Evolutionary conservation across 2,888 invertebrate species (phyloP), one percentile per base, ranked within the genome.

Genomic region (Noctua janthe): DNA sequence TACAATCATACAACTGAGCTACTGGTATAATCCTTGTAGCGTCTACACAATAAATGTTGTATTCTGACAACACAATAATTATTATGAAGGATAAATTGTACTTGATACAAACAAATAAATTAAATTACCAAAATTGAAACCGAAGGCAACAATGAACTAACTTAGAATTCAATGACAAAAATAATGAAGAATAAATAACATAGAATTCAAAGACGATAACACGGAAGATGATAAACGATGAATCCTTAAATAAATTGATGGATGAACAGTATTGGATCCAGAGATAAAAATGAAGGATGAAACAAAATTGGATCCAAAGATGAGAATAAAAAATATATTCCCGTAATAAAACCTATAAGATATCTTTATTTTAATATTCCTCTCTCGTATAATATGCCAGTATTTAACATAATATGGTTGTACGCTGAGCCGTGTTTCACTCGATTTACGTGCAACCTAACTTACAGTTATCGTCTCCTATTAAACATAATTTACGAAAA

Each of bases 401-500:
- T 88, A 85, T 89, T 90, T 89, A 90, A 90, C 90, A 90, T 89
- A 89, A 89, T 88, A 81, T 75, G 59, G 82, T 72, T 87, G 85
- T 85, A 85, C 71, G 81, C 82, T 81, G 80, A 84, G 78, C 84
- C 88, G 76, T 88, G 90, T 88, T 82, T 81, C 56, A 73, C 76
- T 78, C 85, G 87, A 86, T 90, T 90, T 90, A 90, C 86, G 86
- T 84, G 69, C 85, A 67, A 78, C 85, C 80, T 89, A 90, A 91
- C 91, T 91, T 90, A 90, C 91, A 88, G 91, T 93, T 90, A 94
- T 91, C 87, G 88, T 85, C 84, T 83, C 82, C 83, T 92, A 94
- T 95, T 95, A 95, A 91, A 82, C 88, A 92, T 93, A 93, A 94
- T 95, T 95, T 93, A 91, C 90, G 91, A 91, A 92, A 64, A 91